Conservation (phyloP, 2,888 invertebrate genomes). For the Tenthredo scrophulariae region DNA sequence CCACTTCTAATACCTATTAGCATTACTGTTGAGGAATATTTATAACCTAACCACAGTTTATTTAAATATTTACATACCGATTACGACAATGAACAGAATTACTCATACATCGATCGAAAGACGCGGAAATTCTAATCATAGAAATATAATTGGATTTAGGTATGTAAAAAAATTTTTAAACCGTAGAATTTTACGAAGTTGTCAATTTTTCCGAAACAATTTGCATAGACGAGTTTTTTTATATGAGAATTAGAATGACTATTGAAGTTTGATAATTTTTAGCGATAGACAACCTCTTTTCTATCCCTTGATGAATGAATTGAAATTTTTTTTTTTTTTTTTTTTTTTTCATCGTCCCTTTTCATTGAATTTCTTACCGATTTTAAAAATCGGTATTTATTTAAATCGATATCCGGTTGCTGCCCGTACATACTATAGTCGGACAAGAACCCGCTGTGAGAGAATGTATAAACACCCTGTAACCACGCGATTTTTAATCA, state of each 20-base stretch:
- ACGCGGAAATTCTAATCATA: background rate
- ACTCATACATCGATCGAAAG: background rate
- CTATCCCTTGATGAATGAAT: no score
- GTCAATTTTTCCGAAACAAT: no score
- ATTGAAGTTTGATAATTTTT: no score
- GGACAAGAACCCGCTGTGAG: background rate
- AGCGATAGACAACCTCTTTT: no score
- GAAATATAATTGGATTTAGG: no score
- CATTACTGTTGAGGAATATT: background rate
- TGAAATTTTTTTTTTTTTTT: no score
- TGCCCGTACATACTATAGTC: background rate
- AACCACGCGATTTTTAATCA: background rate
- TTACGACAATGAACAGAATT: background rate
- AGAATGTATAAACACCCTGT: background rate
- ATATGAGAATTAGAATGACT: no score
- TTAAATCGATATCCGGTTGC: background rate
- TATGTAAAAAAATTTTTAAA: no score
- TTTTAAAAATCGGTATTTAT: background rate
- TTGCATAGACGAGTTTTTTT: no score
- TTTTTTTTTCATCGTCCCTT: no score
- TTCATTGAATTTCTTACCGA: background rate
- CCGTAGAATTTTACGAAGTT: no score
- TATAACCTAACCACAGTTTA: background rate
- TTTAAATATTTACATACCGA: background rate
- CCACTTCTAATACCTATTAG: background rate